A percentile compares a stretch with the other conserved stretches of the same genome.
Conservation (phyloP, 2,888 invertebrate genomes). For the Mactromeris polynyma region DNA sequence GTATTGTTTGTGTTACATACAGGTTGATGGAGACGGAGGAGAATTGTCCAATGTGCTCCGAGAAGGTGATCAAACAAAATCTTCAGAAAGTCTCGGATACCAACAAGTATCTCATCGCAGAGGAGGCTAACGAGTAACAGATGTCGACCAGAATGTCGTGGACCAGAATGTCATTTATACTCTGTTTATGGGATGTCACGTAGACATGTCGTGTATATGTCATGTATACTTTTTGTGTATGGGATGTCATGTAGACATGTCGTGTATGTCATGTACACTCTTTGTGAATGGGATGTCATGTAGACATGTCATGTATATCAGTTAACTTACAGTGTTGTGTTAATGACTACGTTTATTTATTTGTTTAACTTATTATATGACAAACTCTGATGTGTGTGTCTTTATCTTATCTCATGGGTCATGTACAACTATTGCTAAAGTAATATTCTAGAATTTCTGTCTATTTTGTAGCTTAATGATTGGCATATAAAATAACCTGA, state of each 20-base stretch:
- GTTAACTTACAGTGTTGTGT: background rate
- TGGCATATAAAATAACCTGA: background rate
- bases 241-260: background rate
- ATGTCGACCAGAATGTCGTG: background rate
- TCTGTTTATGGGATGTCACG: too few species aligned
- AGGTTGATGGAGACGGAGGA: slow-evolving; percentile 86
- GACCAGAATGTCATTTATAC: background rate
- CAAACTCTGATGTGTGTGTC: background rate
- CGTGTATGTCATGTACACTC: too few species aligned
- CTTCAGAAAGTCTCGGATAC: slow-evolving; percentile 82
- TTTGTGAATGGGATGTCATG: too few species aligned
- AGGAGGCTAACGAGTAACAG: slow-evolving; percentile 67
- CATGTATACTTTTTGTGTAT: too few species aligned
- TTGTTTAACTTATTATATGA: background rate
- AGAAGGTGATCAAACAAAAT: slow-evolving; percentile 83
- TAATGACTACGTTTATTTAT: background rate
- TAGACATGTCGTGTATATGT: background rate
- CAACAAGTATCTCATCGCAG: slow-evolving; percentile 79
- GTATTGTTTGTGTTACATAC: slow-evolving; percentile 38
- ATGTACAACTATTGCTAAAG: background rate
- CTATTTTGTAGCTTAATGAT: background rate
- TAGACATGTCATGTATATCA: background rate
- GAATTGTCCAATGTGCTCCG: slow-evolving; percentile 95
- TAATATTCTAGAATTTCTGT: background rate
- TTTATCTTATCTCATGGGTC: background rate